Conservation (phyloP, 1,140 invertebrate species). For the Lepidotrigona ventralis region DNA sequence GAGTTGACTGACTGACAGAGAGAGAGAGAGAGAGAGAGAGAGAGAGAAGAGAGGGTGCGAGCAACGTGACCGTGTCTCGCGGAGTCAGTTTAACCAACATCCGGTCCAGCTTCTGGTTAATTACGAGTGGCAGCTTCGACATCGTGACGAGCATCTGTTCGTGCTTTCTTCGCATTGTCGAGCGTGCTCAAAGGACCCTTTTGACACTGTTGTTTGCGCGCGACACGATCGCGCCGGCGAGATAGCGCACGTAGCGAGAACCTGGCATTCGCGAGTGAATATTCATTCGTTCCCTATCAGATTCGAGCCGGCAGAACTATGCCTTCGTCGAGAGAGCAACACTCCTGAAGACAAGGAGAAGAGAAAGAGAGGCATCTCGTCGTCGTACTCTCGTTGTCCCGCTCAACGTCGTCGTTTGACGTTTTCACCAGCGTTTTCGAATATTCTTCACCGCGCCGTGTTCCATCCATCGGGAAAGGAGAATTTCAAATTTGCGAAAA, state of each 20-base stretch:
- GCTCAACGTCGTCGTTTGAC: too few species aligned
- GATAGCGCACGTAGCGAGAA: conserved; percentile 61
- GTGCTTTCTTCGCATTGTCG: conserved; percentile 48
- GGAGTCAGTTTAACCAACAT: conserved; percentile 59
- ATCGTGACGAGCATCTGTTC: conserved; percentile 57
- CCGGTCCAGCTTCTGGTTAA: conserved; percentile 55
- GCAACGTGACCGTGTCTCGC: conserved; percentile 6
- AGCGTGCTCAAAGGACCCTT: conserved; percentile 55
- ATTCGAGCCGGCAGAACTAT: conserved; percentile 41
- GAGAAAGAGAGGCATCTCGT: background rate
- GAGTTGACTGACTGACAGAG: conserved; percentile 7
- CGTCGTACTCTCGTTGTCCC: background rate
- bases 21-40: too few species aligned
- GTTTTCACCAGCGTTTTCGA: background rate
- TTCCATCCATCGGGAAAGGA: too few species aligned
- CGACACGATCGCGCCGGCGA: conserved; percentile 42
- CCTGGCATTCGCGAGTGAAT: conserved; percentile 58
- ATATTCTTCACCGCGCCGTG: background rate
- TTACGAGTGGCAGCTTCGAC: conserved; percentile 56
- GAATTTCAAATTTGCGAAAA: too few species aligned
- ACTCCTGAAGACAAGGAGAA: too few species aligned
- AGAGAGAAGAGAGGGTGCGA: background rate
- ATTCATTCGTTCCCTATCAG: conserved; percentile 60
- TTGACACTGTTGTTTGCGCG: conserved; percentile 60
- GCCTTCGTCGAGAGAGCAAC: conserved; percentile 13